phyloP scores from a whole-genome alignment of 2,888 invertebrate species.

The Plutella xylostella region DNA sequence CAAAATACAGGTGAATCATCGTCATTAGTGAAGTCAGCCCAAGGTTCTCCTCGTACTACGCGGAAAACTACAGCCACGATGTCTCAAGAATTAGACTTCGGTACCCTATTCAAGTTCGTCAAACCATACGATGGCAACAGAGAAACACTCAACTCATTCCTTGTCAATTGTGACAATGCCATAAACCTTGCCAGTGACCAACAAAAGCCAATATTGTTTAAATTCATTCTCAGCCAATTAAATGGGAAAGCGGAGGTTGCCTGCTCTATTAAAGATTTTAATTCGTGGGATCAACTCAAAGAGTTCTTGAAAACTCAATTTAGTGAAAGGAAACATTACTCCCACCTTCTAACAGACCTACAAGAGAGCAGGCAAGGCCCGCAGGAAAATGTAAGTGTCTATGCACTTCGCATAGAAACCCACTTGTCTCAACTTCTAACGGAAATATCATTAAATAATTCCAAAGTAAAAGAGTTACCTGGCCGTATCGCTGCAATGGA shows the following conservation, averaged over 20 bases:
- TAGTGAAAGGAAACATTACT: constrained; percentile 1
- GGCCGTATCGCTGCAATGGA: not conserved
- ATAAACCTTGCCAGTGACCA: not conserved
- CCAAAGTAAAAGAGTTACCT: not conserved
- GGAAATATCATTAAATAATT: not conserved
- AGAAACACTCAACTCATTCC: not conserved
- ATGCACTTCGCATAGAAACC: not conserved
- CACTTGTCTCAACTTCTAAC: not conserved
- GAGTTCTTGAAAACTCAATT: not conserved
- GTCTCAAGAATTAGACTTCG: too few relatives aligned
- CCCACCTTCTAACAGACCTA: not conserved
- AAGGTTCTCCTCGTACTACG: too few relatives aligned
- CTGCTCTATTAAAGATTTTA: not conserved
- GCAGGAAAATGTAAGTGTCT: not conserved
- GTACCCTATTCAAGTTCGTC: not conserved
- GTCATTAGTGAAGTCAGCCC: too few relatives aligned
- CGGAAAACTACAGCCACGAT: too few relatives aligned
- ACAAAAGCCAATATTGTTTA: not conserved
- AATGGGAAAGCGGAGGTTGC: not conserved
- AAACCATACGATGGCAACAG: too few relatives aligned
- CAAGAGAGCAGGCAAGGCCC: not conserved
- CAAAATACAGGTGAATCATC: too few relatives aligned
- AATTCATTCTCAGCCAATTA: constrained; percentile 1
- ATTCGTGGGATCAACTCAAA: not conserved
- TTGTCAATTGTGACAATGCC: not conserved